These are phyloP conservation scores for Cantharis flavilabris DNA, from an alignment of 2,888 invertebrate genomes.

Conservation along the genomic window DNA sequence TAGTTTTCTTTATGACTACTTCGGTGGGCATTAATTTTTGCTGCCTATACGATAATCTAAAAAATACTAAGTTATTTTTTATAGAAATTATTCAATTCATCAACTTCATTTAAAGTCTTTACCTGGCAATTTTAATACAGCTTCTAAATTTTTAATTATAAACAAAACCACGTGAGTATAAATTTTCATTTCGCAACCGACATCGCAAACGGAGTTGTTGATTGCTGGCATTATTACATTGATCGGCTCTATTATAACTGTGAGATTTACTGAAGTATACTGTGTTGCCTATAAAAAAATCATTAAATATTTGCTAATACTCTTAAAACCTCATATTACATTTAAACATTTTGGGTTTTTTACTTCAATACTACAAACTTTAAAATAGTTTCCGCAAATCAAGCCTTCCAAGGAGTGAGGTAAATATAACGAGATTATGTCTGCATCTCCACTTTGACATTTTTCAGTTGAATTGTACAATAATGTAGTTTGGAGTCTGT, in stretches of 20 bases:
- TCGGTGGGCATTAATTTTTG: conserved; percentile 26
- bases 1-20: conserved; percentile 1
- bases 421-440: conserved; percentile 47
- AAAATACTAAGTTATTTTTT: conserved; percentile 35
- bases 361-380: conserved; percentile 47
- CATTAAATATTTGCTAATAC: neutral
- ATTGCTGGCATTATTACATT: conserved; percentile 41
- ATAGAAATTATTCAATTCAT: conserved; percentile 5
- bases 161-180: conserved; percentile 48
- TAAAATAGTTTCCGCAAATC: conserved; percentile 46
- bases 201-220: conserved; percentile 43
- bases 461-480: conserved; percentile 44
- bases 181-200: conserved; percentile 49
- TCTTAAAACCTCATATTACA: neutral
- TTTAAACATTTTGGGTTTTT: conserved; percentile 45
- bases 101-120: conserved; percentile 11
- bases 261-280: conserved; percentile 45
- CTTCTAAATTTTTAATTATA: conserved; percentile 48
- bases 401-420: conserved; percentile 46
- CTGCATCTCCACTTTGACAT: conserved; percentile 46
- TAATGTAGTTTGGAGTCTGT: conserved; percentile 45
- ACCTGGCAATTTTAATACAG: conserved; percentile 48
- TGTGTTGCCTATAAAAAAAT: conserved; percentile 26
- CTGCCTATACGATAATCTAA: conserved; percentile 30
- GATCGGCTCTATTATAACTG: conserved; percentile 44